Base-by-base conservation (phyloP, 2,888 invertebrate species). In the Eupsilia transversa region DNA sequence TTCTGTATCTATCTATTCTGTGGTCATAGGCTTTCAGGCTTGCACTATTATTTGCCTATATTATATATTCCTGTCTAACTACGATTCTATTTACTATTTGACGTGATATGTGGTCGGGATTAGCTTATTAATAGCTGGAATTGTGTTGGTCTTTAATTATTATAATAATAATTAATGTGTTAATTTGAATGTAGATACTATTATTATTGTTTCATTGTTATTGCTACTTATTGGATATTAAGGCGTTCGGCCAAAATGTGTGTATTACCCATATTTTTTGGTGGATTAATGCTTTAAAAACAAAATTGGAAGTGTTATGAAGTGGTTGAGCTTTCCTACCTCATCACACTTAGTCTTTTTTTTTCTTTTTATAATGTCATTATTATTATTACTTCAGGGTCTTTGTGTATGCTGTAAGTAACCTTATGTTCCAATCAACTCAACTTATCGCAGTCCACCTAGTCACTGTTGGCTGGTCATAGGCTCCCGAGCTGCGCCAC, bases 11-110 rank as follows among this genome's bases (percentile, higher is more conserved):
- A 23, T 33, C 12, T 38, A 52, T 23, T 33, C n/a, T 27, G 7
- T 49, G 60, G 27, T 71, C 38, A 70, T 64, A 84, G 38, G 84
- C 72, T 82, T 72, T 60, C 64, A 52, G 43, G 35, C 79, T 33
- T n/a, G 23, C 38, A 46, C 72, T 68, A 67, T 57, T 41, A 79
- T 61, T 46, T 66, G 35, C 35, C 43, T 70, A 67, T 66, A 67
- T 63, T 82, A 70, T 66, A 70, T 66, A 35, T 52, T 17, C 27
- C 52, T 67, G 59, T 57, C 69, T 71, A 66, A 46, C 35, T 60
- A 35, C 23, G n/a, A 49, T 35, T 71, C 27, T 38, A 57, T 70
- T 54, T 38, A 43, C 77, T 65, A 77, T 63, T 82, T 67, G 56
- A 67, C 23, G 66, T 59, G 54, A 64, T 64, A 56, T 64, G 33